Evolutionary conservation across 2,797 vertebrate genomes (phyloP).

Genomic region (Arrhamphus sclerolepis): DNA sequence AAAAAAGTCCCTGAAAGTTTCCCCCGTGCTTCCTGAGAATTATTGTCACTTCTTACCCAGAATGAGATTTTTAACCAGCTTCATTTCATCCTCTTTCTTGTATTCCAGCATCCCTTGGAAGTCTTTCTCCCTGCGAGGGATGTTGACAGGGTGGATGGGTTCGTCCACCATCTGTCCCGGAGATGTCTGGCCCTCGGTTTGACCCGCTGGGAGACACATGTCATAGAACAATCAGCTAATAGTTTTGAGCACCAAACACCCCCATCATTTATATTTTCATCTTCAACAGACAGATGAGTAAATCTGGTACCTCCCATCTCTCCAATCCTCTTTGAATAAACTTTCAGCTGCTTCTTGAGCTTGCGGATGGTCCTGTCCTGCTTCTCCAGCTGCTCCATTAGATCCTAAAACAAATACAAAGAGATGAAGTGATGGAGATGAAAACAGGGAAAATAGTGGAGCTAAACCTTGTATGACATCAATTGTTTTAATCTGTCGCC

Average conservation of each 20-base stretch:
- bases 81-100: constrained; percentile 96
- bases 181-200: constrained; percentile 91
- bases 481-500: constrained; percentile 8
- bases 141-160: constrained; percentile 94
- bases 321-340: constrained; percentile 96
- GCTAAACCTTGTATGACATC: constrained; percentile 6
- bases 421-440: constrained; percentile 12
- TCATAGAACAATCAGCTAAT: constrained; percentile 6
- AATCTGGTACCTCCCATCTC: constrained; percentile 91
- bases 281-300: too few species aligned
- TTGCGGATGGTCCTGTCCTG: constrained; percentile 97
- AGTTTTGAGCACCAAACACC: not conserved
- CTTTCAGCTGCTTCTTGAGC: constrained; percentile 97
- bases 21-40: too few species aligned
- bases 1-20: not conserved
- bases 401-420: constrained; percentile 83
- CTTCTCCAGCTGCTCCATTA: constrained; percentile 98
- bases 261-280: not conserved
- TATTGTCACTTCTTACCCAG: constrained; percentile 84
- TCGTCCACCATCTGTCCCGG: constrained; percentile 95
- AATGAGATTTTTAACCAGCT: constrained; percentile 97
- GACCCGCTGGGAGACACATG: constrained; percentile 76
- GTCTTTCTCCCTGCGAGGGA: constrained; percentile 96
- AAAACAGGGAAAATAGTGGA: constrained; percentile 16
- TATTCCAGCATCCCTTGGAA: constrained; percentile 99